phyloP scores from a whole-genome alignment of 2,888 invertebrate species.

The Lycophotia porphyrea region DNA sequence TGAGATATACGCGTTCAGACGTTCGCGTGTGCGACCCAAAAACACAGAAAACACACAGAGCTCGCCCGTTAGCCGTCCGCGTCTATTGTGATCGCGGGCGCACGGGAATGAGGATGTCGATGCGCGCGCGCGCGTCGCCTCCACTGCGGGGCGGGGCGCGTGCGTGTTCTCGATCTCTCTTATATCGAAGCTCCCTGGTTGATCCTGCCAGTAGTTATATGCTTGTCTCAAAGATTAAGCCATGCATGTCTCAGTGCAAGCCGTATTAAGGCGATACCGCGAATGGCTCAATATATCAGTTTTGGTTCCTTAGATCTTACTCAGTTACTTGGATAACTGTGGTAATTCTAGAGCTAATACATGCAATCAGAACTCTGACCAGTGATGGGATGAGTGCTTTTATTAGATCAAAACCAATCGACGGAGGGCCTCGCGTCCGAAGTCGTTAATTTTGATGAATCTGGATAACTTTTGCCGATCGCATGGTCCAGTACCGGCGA shows the following conservation, averaged over 20 bases:
- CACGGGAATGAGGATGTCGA: not conserved
- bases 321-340: constrained; percentile 89
- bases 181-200: constrained; percentile 74
- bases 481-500: constrained; percentile 4
- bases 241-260: constrained; percentile 92
- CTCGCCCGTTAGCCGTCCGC: not conserved
- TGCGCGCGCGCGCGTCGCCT: no score
- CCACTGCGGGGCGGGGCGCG: no score
- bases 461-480: constrained; percentile 74
- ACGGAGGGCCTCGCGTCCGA: constrained; percentile 4
- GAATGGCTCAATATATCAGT: constrained; percentile 91
- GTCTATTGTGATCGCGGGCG: not conserved
- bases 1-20: not conserved
- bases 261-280: constrained; percentile 76
- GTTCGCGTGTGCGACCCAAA: constrained; percentile 5
- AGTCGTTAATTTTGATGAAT: constrained; percentile 14
- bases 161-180: no score
- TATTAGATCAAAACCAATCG: constrained; percentile 14
- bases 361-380: constrained; percentile 14
- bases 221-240: constrained; percentile 90
- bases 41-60: not conserved
- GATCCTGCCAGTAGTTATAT: constrained; percentile 92
- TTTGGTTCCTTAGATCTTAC: constrained; percentile 27
- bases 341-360: constrained; percentile 89
- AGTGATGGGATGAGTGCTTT: constrained; percentile 21